Base-by-base conservation (phyloP, 1,140 invertebrate species). In the Homarus americanus region DNA sequence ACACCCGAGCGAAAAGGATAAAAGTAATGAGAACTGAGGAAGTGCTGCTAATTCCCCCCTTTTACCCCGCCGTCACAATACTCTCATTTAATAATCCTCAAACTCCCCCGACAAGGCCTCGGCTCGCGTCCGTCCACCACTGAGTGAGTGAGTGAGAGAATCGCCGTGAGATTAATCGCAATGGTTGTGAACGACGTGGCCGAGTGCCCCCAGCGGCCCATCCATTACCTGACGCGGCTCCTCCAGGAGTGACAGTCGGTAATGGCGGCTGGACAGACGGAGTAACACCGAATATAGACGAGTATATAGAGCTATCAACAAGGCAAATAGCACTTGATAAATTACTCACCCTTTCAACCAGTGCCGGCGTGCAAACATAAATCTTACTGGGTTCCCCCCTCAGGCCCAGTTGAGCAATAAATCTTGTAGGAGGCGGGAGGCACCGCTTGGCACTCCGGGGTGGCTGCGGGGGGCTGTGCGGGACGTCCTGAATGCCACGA, bases 311-410 rank as follows among this genome's bases (percentile, higher is more conserved):
- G 87, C 87, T 90, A 90, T 90, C 87, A 90, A 90, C 87, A 90
- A 90, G 87, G 87, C 87, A 90, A 90, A 90, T 90, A 90, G 87
- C 87, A 90, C 87, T 90, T 90, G 87, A 90, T 90, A 90, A 90
- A 90, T 90, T 90, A 90, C 87, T 90, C 72, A 90, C 87, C 87
- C 87, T 84, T 90, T 90, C 87, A 90, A 90, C 87, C 87, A 90
- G 87, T 90, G 87, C 87, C 80, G 87, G 87, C 87, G 79, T 90
- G 80, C 87, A 82, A 82, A 90, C 87, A 90, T 90, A 90, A 90
- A 90, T 90, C 87, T 90, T 90, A 83, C 34, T 63, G 44, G 75
- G 53, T 41, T 38, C 36, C 86, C 79, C 80, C 87, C 79, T 76
- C 87, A 66, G 69, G 79, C 15, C 87, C 49, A 44, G 69, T 76